phyloP scores from a whole-genome alignment of 1,140 invertebrate genomes.

The Dryas iulia region DNA sequence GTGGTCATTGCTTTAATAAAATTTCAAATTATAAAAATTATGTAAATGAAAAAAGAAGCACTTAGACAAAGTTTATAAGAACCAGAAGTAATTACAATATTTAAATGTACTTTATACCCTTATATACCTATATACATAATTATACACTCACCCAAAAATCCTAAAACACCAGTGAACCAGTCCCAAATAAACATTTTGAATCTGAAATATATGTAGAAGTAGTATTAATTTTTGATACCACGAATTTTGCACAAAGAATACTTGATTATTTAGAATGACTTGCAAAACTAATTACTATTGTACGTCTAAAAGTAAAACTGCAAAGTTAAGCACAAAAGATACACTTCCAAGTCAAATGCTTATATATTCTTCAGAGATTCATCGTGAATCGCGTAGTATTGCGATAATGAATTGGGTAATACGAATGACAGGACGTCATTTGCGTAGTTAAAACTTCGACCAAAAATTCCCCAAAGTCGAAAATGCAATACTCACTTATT shows the following conservation, averaged over 20 bases:
- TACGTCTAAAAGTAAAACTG: neutral
- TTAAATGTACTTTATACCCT: neutral
- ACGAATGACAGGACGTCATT: conserved; percentile 72
- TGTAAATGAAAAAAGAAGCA: neutral
- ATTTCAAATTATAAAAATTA: neutral
- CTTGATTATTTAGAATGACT: conserved; percentile 56
- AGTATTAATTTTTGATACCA: conserved; percentile 44
- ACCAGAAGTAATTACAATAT: neutral
- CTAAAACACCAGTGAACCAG: conserved; percentile 97
- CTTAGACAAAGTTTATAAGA: neutral
- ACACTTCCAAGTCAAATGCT: conserved; percentile 25
- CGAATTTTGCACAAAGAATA: conserved; percentile 55
- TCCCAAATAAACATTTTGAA: conserved; percentile 97
- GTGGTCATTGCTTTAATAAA: neutral
- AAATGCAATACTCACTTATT: conserved; percentile 69
- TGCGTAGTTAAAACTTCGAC: conserved; percentile 60
- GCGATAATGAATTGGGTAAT: conserved; percentile 70
- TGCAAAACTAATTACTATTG: conserved; percentile 44
- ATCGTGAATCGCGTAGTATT: conserved; percentile 52
- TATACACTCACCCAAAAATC: conserved; percentile 92
- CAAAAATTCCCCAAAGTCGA: conserved; percentile 40
- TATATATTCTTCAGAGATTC: conserved; percentile 34
- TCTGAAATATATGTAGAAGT: conserved; percentile 59
- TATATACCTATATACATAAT: too few species aligned
- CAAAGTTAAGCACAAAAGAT: neutral